Evolutionary conservation across 1,140 invertebrate species (phyloP).

Genomic region (Nasonia longicornis): DNA sequence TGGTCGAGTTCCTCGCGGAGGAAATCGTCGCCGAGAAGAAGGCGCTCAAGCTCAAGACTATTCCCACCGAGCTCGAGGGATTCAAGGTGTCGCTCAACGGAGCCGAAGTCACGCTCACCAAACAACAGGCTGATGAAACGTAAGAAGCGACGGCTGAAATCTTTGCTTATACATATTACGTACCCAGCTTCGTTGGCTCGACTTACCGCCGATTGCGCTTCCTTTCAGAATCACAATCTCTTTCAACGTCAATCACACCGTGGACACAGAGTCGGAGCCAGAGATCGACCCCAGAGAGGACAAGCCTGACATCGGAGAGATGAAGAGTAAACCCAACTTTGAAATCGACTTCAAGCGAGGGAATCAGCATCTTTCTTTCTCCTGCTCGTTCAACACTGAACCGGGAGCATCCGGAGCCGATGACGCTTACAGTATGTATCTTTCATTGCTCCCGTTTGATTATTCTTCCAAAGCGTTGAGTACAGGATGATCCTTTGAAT

Average conservation of each 20-base stretch:
- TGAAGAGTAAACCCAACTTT: slow-evolving; percentile 90
- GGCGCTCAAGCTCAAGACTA: slow-evolving; percentile 79
- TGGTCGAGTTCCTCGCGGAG: slow-evolving; percentile 88
- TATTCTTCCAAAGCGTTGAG: slow-evolving; percentile 61
- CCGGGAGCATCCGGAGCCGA: slow-evolving; percentile 73
- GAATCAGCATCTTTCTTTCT: slow-evolving; percentile 82
- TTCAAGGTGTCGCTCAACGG: slow-evolving; percentile 82
- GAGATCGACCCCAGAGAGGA: slow-evolving; percentile 75
- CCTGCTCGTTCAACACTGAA: slow-evolving; percentile 82
- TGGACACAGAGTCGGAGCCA: slow-evolving; percentile 80
- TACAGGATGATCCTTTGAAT: slow-evolving; percentile 51
- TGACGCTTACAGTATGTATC: slow-evolving; percentile 78
- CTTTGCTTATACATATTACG: neutral
- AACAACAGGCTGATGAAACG: slow-evolving; percentile 78
- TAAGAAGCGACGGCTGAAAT: slow-evolving; percentile 64
- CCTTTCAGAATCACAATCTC: slow-evolving; percentile 77
- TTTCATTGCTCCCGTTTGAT: neutral
- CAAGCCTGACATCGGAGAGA: slow-evolving; percentile 81
- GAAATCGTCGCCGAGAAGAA: slow-evolving; percentile 91
- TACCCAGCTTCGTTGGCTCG: slow-evolving; percentile 1
- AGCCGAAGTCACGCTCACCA: slow-evolving; percentile 81
- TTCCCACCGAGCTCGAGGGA: slow-evolving; percentile 82
- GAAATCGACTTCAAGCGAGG: slow-evolving; percentile 83
- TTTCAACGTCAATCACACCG: slow-evolving; percentile 92
- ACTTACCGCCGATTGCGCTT: neutral